phyloP scores from a whole-genome alignment of 2,113 vertebrate genomes.

The Elephantulus edwardii region DNA sequence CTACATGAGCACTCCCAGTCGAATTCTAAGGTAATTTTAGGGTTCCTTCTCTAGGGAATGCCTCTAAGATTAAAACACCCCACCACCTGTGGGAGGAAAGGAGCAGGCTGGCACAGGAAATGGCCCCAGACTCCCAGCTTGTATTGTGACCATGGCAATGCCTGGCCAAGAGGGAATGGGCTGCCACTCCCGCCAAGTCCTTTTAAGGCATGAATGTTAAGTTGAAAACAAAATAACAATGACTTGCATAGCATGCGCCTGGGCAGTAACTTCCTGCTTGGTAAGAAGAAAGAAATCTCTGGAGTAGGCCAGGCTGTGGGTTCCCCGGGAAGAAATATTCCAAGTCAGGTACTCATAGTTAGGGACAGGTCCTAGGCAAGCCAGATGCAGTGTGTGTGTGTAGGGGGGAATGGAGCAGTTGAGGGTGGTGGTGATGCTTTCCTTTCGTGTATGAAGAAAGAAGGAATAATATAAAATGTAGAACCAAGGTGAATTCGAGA shows the following conservation, averaged over 20 bases:
- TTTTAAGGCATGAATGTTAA: not conserved
- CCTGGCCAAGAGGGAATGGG: not conserved
- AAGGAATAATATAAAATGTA: not conserved
- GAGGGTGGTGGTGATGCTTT: not conserved
- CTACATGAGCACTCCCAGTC: not conserved
- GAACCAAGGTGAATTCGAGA: not conserved
- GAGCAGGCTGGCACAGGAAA: not conserved
- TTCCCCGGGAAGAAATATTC: not conserved
- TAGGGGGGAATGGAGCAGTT: accelerated
- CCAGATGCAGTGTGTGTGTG: not conserved
- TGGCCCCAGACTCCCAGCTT: not conserved
- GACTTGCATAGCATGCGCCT: not conserved
- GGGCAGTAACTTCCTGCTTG: not conserved
- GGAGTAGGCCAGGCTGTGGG: not conserved
- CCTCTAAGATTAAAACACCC: not conserved
- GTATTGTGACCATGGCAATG: not conserved
- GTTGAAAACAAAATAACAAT: slow-evolving; percentile 1
- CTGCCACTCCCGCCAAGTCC: not conserved
- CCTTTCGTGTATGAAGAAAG: not conserved
- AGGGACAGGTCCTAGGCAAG: not conserved
- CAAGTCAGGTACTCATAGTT: not conserved
- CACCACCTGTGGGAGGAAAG: not conserved
- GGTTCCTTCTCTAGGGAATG: not conserved
- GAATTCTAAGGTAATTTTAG: not conserved
- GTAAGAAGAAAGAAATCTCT: not conserved